Percentiles rank a stretch among this genome's conserved stretches.
These are phyloP conservation scores for Leucophora obtusa DNA, from an alignment of 2,888 invertebrate species.

Conservation along the genomic window DNA sequence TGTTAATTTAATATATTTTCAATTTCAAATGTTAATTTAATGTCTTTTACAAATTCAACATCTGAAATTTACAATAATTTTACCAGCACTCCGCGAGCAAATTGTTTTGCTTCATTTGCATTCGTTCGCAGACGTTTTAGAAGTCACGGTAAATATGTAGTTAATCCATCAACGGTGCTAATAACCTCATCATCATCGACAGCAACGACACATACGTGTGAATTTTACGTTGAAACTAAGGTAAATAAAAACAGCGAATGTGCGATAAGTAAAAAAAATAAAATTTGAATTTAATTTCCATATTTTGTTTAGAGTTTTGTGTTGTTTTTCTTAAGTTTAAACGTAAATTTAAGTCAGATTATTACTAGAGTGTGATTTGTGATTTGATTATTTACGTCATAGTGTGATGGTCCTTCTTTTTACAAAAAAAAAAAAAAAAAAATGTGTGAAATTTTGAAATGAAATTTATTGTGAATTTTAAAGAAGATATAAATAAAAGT, in stretches of 20 bases:
- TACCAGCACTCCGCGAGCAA: background rate
- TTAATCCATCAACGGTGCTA: slow-evolving; percentile 47
- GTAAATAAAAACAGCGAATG: slow-evolving; percentile 44
- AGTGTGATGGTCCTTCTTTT: background rate
- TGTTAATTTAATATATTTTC: background rate
- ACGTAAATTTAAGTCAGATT: slow-evolving; percentile 15
- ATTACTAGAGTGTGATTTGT: background rate
- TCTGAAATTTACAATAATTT: slow-evolving; percentile 32
- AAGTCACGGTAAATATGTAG: slow-evolving; percentile 61
- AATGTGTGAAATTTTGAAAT: background rate
- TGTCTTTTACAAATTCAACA: slow-evolving; percentile 47
- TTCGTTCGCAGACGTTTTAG: slow-evolving; percentile 58
- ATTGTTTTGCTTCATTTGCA: slow-evolving; percentile 57
- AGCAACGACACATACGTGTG: slow-evolving; percentile 27
- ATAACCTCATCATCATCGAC: slow-evolving; percentile 25
- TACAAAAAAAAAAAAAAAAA: background rate
- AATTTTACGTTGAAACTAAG: slow-evolving; percentile 43
- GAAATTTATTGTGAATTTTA: too few relatives aligned
- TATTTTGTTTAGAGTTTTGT: slow-evolving; percentile 14
- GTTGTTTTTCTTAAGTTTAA: slow-evolving; percentile 25
- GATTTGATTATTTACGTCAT: background rate
- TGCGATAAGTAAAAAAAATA: background rate
- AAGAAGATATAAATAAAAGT: too few relatives aligned
- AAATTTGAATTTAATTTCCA: slow-evolving; percentile 30
- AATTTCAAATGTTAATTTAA: slow-evolving; percentile 15